Percentiles rank a stretch among this genome's conserved stretches.
Conservation (phyloP, 1,140 invertebrate genomes). For the Halyomorpha halys region DNA sequence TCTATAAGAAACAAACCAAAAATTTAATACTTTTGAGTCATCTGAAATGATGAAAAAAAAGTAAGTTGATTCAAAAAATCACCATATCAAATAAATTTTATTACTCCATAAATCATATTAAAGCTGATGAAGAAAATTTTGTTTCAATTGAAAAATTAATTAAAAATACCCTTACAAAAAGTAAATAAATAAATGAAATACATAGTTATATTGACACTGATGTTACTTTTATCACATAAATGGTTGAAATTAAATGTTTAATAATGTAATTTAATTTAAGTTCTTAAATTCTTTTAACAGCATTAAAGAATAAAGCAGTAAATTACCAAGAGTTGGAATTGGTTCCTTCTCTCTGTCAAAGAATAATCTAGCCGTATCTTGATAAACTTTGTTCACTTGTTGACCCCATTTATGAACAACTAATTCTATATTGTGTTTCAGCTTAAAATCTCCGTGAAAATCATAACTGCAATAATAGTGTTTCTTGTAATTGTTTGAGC, state of each 20-base stretch:
- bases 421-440: conserved; percentile 42
- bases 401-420: conserved; percentile 73
- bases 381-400: conserved; percentile 64
- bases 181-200: too few species aligned
- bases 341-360: conserved; percentile 52
- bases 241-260: neutral
- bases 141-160: neutral
- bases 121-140: neutral
- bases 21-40: neutral
- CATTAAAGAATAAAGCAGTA: too few species aligned
- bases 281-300: neutral
- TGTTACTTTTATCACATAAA: too few species aligned
- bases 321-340: conserved; percentile 47
- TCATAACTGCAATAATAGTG: neutral
- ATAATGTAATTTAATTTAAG: neutral
- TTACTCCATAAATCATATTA: too few species aligned
- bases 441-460: neutral
- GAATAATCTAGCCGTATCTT: conserved; percentile 54
- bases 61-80: too few species aligned
- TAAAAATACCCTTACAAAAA: neutral
- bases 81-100: neutral
- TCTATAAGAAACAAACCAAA: conserved; percentile 39
- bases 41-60: neutral
- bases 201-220: too few species aligned
- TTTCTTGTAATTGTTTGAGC: too few species aligned